Evolutionary conservation across 2,113 vertebrate genomes (phyloP).

Genomic region (Bos indicus): DNA sequence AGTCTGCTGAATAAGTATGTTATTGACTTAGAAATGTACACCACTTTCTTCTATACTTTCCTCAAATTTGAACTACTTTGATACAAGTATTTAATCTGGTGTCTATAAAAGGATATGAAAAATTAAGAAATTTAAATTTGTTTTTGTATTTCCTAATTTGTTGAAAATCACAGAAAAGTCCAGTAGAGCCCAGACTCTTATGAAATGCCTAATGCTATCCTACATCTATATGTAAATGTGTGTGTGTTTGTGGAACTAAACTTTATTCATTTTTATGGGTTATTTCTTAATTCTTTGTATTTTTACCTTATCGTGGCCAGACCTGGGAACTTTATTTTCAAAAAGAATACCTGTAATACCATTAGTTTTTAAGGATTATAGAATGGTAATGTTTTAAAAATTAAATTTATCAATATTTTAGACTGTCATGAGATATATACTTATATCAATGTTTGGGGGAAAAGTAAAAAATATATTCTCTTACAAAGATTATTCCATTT

Average conservation of each 20-base stretch:
- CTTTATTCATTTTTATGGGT: background rate
- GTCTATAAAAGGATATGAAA: background rate
- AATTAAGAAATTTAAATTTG: background rate
- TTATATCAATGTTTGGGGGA: background rate
- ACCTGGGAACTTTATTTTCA: constrained; percentile 5
- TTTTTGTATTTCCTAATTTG: background rate
- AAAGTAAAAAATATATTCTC: background rate
- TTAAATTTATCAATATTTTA: constrained; percentile 9
- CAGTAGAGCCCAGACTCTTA: background rate
- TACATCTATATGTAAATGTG: background rate
- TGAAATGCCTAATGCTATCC: background rate
- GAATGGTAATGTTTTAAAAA: background rate
- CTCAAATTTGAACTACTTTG: background rate
- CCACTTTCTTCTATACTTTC: background rate
- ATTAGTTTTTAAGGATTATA: background rate
- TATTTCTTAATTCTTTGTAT: background rate
- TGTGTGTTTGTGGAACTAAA: background rate
- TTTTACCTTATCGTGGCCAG: background rate
- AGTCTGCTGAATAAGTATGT: background rate
- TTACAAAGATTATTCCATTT: background rate
- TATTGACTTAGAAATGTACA: background rate
- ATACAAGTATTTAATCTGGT: background rate
- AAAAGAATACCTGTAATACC: background rate
- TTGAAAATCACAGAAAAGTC: background rate
- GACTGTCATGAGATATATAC: background rate